phyloP scores from a whole-genome alignment of 2,797 vertebrate genomes.

The Malacoctenus gilli region DNA sequence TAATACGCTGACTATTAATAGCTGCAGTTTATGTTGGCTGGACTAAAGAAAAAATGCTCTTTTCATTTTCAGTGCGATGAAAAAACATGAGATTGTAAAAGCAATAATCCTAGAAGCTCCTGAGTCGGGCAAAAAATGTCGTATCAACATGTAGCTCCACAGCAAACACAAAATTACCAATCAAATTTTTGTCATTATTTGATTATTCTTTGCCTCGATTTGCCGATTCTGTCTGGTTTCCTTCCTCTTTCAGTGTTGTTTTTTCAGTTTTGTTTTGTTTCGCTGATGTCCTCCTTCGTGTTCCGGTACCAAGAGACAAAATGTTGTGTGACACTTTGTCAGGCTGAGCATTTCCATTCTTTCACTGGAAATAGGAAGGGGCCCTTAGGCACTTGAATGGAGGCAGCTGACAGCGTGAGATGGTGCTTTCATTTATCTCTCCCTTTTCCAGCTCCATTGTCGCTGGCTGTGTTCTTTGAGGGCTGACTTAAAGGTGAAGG shows the following conservation, averaged over 20 bases:
- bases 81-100: background rate
- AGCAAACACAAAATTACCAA: too few species aligned
- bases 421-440: slow-evolving; percentile 54
- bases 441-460: slow-evolving; percentile 26
- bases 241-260: background rate
- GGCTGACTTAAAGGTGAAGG: slow-evolving; percentile 62
- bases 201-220: too few species aligned
- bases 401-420: slow-evolving; percentile 54
- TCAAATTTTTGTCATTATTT: too few species aligned
- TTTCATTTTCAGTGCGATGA: background rate
- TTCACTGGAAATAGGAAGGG: slow-evolving; percentile 31
- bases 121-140: too few species aligned
- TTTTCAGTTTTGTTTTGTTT: slow-evolving; percentile 10
- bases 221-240: background rate
- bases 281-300: slow-evolving; percentile 7
- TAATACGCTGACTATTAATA: background rate
- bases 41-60: background rate
- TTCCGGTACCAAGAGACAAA: slow-evolving; percentile 38
- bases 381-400: slow-evolving; percentile 44
- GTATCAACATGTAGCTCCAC: too few species aligned
- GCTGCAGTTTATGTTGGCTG: background rate
- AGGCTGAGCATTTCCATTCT: slow-evolving; percentile 37
- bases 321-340: slow-evolving; percentile 49
- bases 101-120: background rate
- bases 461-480: slow-evolving; percentile 34